Conservation (phyloP, 1,140 invertebrate species). For the Macrobrachium rosenbergii region DNA sequence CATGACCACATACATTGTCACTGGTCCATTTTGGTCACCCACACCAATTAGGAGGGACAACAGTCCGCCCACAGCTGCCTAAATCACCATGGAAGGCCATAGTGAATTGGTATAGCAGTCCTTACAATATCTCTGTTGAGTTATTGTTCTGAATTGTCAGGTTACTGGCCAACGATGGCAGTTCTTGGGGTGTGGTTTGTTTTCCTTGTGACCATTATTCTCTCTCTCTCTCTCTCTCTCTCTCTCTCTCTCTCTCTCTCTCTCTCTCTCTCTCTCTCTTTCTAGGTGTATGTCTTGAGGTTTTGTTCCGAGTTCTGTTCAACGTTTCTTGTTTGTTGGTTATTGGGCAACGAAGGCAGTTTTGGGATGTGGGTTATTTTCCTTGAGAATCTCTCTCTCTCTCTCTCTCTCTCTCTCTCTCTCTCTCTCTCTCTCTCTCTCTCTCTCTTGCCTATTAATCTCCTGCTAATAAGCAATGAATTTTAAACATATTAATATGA, state of each 20-base stretch:
- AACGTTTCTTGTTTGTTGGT: too few species aligned
- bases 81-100: too few species aligned
- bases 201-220: background rate
- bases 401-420: background rate
- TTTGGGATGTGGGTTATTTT: background rate
- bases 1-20: too few species aligned
- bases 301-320: too few species aligned
- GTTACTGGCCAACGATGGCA: background rate
- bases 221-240: background rate
- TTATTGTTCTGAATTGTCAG: too few species aligned
- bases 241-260: background rate
- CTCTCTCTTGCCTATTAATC: constrained; percentile 6
- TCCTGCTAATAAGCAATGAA: background rate
- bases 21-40: too few species aligned
- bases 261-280: constrained; percentile 17
- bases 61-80: too few species aligned
- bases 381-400: background rate
- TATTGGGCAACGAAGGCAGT: background rate
- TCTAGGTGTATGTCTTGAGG: too few species aligned
- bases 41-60: too few species aligned
- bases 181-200: background rate
- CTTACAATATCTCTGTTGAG: too few species aligned
- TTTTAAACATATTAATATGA: too few species aligned
- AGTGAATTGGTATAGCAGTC: too few species aligned
- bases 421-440: constrained; percentile 20